Percentiles rank a stretch among this genome's conserved stretches.
Conservation (phyloP, 2,888 invertebrate genomes). For the Calephelis perditalis region DNA sequence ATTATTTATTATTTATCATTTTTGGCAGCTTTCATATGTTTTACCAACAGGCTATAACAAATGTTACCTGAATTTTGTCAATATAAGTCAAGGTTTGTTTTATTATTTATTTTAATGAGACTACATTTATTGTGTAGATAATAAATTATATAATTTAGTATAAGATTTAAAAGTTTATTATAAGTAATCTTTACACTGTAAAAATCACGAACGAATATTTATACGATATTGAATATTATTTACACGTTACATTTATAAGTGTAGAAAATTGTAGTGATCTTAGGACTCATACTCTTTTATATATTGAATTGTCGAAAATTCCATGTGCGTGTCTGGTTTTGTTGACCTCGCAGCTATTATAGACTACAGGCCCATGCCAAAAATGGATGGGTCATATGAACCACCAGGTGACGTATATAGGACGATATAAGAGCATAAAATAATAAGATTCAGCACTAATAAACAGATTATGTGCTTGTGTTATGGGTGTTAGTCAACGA, state of each 20-base stretch:
- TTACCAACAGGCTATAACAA: slow-evolving; percentile 7
- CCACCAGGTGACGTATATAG: too few species aligned
- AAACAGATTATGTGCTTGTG: too few species aligned
- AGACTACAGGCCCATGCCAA: too few species aligned
- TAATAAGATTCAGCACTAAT: too few species aligned
- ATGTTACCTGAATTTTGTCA: slow-evolving; percentile 7
- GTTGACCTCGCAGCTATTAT: slow-evolving; percentile 3
- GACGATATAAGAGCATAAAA: too few species aligned
- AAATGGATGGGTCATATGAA: too few species aligned
- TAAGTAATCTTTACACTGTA: slow-evolving; percentile 7
- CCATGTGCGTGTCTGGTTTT: background rate
- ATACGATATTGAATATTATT: slow-evolving; percentile 7
- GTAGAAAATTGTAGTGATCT: slow-evolving; percentile 6
- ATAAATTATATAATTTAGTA: background rate
- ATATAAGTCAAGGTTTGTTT: slow-evolving; percentile 4
- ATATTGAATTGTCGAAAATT: background rate
- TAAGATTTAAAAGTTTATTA: background rate
- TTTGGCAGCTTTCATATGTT: slow-evolving; percentile 5
- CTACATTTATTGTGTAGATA: slow-evolving; percentile 5
- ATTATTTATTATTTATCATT: slow-evolving; percentile 5
- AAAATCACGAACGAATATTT: slow-evolving; percentile 10
- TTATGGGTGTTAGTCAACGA: too few species aligned
- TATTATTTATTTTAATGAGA: slow-evolving; percentile 3
- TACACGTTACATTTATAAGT: slow-evolving; percentile 10
- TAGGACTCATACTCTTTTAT: background rate